Conservation (phyloP, 1,140 invertebrate species). For the Bombus waltoni region DNA sequence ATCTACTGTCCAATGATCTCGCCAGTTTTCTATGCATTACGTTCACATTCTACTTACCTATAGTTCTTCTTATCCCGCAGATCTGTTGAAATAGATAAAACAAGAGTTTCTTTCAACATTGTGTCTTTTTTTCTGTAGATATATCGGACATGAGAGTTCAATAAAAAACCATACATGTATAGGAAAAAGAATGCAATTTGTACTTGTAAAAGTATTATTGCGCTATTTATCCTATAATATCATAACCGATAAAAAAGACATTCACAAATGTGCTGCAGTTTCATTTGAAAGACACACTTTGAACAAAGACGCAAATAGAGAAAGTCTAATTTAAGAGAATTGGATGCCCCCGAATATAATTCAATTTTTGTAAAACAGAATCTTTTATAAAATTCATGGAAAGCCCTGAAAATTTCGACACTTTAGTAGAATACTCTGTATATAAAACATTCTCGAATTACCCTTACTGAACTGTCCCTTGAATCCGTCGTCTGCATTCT, state of each 20-base stretch:
- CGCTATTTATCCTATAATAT: neutral
- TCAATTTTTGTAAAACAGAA: neutral
- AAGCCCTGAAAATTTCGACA: neutral
- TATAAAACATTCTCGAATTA: constrained; percentile 35
- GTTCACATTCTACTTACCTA: neutral
- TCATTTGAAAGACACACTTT: neutral
- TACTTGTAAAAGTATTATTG: too few species aligned
- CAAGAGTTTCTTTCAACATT: neutral
- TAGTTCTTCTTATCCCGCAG: neutral
- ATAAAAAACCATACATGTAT: too few species aligned
- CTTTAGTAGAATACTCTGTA: neutral
- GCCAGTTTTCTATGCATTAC: neutral
- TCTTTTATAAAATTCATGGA: neutral
- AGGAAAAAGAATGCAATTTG: too few species aligned
- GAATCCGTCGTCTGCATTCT: constrained; percentile 54
- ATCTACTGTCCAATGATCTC: neutral
- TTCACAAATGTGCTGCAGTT: neutral
- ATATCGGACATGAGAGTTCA: too few species aligned
- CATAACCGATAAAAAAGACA: neutral
- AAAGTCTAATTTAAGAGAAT: neutral
- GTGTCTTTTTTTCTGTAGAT: neutral
- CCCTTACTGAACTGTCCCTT: constrained; percentile 43
- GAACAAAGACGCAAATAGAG: neutral
- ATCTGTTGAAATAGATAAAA: neutral
- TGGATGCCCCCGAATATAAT: neutral